Base-by-base conservation (phyloP, 2,888 invertebrate genomes). In the Hemicrepidius hirtus region DNA sequence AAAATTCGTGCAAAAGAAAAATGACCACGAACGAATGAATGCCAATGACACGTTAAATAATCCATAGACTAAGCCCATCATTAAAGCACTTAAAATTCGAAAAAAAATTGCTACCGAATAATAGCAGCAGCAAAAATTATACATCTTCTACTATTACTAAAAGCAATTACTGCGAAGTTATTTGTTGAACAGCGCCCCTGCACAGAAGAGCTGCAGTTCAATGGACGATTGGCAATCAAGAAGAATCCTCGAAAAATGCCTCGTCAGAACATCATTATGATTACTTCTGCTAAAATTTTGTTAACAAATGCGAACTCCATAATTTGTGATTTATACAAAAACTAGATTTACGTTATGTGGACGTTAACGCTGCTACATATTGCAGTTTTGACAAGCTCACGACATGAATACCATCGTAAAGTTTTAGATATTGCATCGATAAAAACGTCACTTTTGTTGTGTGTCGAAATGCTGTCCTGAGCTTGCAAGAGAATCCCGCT, bases 361-460 rank as follows among this genome's bases (percentile, higher is more conserved):
- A 13, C 41, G 49, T 24, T 59, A 44, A 59, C 59, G 32, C 55
- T 66, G 67, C 71, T 60, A 65, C 68, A 73, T 69, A 64, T 74
- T 50, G 73, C 70, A 53, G 60, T 73, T 73, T 73, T 73, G 73
- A 73, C 73, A 73, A 35, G 66, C 50, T 66, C 67, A 67, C 67
- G 70, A 70, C 73, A 62, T 70, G 73, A 66, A 50, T 70, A 65
- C 67, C 44, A 55, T 70, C 70, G 67, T 74, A 74, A 74, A 74
- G 70, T 74, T 70, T 67, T 70, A 74, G 73, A 74, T 74, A 67
- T 70, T 55, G 53, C 63, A 67, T 62, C 70, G 73, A 74, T 74
- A 74, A 74, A 74, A 74, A 73, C 73, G 66, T 74, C 73, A 70
- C 37, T 73, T 73, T 73, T 53, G 65, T 69, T 73, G 50, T 72